These are phyloP conservation scores for Alectoris magna DNA, from an alignment of 2,797 vertebrate species.

Conservation along the genomic window DNA sequence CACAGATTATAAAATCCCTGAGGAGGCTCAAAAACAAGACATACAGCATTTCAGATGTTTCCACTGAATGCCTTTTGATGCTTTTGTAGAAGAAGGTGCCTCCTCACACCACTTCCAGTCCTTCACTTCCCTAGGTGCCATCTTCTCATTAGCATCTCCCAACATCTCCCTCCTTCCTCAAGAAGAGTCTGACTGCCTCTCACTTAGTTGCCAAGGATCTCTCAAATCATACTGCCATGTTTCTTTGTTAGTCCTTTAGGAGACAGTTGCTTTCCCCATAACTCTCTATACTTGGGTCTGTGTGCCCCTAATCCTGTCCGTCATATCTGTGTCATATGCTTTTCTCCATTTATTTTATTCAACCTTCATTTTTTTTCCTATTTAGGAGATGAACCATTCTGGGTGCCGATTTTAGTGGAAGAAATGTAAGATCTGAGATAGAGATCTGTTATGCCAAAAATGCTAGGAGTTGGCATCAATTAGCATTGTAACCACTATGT, in stretches of 20 bases:
- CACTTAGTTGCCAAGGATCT: background rate
- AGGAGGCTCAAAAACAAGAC: background rate
- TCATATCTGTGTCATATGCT: background rate
- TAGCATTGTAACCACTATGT: background rate
- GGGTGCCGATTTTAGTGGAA: slow-evolving; percentile 15
- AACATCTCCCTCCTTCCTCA: background rate
- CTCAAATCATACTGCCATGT: background rate
- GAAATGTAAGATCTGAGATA: background rate
- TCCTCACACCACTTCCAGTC: background rate
- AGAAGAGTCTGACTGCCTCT: background rate
- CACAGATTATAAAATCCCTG: background rate
- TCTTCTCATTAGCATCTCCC: background rate
- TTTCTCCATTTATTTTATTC: background rate
- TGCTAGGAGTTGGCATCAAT: background rate
- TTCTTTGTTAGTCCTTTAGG: background rate
- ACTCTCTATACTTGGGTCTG: background rate
- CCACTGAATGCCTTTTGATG: background rate
- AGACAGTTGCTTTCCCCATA: background rate
- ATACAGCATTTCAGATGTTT: background rate
- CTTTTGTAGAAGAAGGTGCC: background rate
- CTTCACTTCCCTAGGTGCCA: background rate
- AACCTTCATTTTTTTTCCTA: background rate
- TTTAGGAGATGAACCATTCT: slow-evolving; percentile 20
- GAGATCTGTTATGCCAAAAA: slow-evolving; percentile 34
- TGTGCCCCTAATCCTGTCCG: background rate